phyloP scores from a whole-genome alignment of 1,140 invertebrate species.

The Melitaea cinxia region DNA sequence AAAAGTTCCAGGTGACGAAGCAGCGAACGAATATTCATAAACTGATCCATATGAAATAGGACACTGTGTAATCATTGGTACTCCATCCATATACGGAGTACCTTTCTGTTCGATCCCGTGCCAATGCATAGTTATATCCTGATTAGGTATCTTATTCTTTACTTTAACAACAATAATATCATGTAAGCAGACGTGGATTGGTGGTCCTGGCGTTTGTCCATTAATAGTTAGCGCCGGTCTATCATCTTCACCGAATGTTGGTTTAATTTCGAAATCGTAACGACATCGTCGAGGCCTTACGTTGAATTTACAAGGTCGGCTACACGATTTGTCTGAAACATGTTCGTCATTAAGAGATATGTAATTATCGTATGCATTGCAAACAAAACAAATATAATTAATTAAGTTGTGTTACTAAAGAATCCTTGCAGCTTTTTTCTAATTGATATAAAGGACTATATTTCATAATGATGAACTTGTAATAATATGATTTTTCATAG shows the following conservation, averaged over 20 bases:
- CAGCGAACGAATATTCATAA: conserved; percentile 89
- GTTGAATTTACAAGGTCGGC: conserved; percentile 78
- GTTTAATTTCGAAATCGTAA: conserved; percentile 68
- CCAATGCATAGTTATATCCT: conserved; percentile 89
- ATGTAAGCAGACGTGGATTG: conserved; percentile 92
- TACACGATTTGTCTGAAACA: conserved; percentile 73
- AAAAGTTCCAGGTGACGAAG: conserved; percentile 85
- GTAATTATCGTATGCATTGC: conserved; percentile 2
- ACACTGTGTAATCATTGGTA: conserved; percentile 89
- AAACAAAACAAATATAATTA: background rate
- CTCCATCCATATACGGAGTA: conserved; percentile 91
- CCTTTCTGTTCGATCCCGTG: conserved; percentile 88
- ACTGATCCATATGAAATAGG: conserved; percentile 88
- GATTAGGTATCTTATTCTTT: conserved; percentile 86
- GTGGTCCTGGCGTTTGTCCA: conserved; percentile 89
- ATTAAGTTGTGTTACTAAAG: background rate
- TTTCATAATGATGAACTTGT: too few relatives aligned
- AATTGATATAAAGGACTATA: too few relatives aligned
- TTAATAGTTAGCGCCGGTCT: conserved; percentile 85
- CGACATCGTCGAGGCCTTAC: conserved; percentile 71
- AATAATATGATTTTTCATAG: too few relatives aligned
- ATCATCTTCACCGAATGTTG: conserved; percentile 52
- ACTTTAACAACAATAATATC: conserved; percentile 92
- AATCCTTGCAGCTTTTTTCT: too few relatives aligned
- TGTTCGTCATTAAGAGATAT: conserved; percentile 32